These are phyloP conservation scores for Drosophila jambulina DNA, from an alignment of 1,140 invertebrate species.

Conservation along the genomic window DNA sequence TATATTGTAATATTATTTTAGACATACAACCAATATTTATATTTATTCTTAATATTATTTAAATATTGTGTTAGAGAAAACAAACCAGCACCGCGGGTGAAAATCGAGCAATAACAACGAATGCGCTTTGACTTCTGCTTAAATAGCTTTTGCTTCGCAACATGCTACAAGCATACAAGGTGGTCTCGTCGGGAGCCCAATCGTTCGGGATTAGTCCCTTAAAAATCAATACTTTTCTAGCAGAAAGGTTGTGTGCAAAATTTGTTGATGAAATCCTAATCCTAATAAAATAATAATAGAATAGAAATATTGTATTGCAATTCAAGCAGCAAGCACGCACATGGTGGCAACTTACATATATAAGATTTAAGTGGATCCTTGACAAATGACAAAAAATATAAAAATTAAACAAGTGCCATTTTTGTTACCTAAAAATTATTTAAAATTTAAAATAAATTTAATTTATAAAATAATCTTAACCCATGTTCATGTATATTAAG, in stretches of 20 bases:
- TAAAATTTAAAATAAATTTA: too few species aligned
- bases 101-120: constrained; percentile 31
- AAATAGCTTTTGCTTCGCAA: constrained; percentile 9
- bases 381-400: too few species aligned
- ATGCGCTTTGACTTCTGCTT: constrained; percentile 8
- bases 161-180: neutral
- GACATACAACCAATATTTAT: constrained; percentile 13
- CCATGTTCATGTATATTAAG: neutral
- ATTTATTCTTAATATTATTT: constrained; percentile 16
- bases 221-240: too few species aligned
- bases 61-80: neutral
- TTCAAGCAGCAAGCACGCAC: neutral
- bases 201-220: neutral
- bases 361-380: too few species aligned
- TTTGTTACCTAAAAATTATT: neutral
- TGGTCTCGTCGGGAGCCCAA: neutral
- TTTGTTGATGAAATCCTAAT: neutral
- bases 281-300: too few species aligned
- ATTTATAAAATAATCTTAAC: neutral
- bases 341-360: neutral
- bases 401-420: too few species aligned
- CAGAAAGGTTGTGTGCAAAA: neutral
- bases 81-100: constrained; percentile 14
- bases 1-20: neutral
- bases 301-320: too few species aligned